Evolutionary conservation across 2,113 vertebrate genomes (phyloP).

Genomic region (Pachycephala philippinensis): DNA sequence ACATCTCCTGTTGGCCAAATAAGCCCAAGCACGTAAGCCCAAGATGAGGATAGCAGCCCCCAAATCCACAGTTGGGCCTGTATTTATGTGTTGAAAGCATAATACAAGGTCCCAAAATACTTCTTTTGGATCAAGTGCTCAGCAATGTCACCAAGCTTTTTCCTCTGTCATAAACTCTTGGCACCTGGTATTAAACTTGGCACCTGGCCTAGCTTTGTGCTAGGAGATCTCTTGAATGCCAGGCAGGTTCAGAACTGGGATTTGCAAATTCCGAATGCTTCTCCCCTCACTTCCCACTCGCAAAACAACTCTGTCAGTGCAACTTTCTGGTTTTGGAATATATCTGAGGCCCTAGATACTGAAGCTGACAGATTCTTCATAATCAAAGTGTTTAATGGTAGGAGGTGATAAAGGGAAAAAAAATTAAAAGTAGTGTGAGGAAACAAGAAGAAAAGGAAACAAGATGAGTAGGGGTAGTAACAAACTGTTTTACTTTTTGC

Average conservation of each 20-base stretch:
- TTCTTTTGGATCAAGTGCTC: not conserved
- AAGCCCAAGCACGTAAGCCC: not conserved
- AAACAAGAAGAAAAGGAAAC: not conserved
- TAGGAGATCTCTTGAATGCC: not conserved
- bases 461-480: not conserved
- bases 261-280: not conserved
- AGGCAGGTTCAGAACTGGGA: not conserved
- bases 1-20: not conserved
- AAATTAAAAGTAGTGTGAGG: not conserved
- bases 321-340: not conserved
- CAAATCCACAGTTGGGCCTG: not conserved
- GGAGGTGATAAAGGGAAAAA: not conserved
- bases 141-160: not conserved
- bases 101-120: not conserved
- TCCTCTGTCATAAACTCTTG: not conserved
- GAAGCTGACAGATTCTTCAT: not conserved
- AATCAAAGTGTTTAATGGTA: slow-evolving; percentile 18
- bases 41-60: not conserved
- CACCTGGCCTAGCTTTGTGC: not conserved
- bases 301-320: not conserved
- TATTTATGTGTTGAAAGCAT: not conserved
- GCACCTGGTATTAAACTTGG: not conserved
- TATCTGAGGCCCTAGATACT: not conserved
- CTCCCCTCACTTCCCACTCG: not conserved
- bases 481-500: not conserved